Percentiles rank a stretch among this genome's conserved stretches.
These are phyloP conservation scores for Pipistrellus pipistrellus DNA, from an alignment of 2,797 vertebrate genomes.

Conservation along the genomic window DNA sequence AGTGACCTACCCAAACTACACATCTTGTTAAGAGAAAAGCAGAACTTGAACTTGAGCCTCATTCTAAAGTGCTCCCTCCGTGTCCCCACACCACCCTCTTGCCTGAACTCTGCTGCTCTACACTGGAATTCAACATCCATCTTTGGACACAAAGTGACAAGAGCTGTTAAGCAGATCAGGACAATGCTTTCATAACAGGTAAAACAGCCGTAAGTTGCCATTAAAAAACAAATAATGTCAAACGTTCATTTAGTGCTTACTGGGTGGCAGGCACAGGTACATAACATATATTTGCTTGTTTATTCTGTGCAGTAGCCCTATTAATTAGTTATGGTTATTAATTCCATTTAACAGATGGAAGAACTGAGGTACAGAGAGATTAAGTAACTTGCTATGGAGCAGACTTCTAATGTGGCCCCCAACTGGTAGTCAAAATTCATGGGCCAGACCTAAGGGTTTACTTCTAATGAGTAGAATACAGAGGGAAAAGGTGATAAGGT, in stretches of 20 bases:
- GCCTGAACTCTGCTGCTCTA: not conserved
- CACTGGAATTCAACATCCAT: not conserved
- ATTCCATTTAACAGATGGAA: not conserved
- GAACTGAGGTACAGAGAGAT: not conserved
- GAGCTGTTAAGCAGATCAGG: not conserved
- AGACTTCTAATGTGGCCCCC: not conserved
- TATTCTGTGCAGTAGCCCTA: not conserved
- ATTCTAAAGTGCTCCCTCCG: not conserved
- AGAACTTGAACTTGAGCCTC: not conserved
- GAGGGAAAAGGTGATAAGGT: not conserved
- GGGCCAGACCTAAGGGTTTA: not conserved
- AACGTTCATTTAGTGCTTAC: not conserved
- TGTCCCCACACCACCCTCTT: not conserved
- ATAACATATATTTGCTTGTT: not conserved
- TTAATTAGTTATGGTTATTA: not conserved
- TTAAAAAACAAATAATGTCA: not conserved
- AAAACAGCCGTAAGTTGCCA: not conserved
- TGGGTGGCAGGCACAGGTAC: not conserved
- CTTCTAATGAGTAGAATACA: slow-evolving; percentile 24
- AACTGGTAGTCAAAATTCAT: not conserved
- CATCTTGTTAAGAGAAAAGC: not conserved
- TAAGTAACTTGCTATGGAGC: not conserved
- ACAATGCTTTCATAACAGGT: not conserved
- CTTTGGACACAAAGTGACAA: slow-evolving; percentile 40
- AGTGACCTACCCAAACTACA: not conserved